Evolutionary conservation across 2,113 vertebrate species (phyloP).

Genomic region (Rafetus swinhoei): DNA sequence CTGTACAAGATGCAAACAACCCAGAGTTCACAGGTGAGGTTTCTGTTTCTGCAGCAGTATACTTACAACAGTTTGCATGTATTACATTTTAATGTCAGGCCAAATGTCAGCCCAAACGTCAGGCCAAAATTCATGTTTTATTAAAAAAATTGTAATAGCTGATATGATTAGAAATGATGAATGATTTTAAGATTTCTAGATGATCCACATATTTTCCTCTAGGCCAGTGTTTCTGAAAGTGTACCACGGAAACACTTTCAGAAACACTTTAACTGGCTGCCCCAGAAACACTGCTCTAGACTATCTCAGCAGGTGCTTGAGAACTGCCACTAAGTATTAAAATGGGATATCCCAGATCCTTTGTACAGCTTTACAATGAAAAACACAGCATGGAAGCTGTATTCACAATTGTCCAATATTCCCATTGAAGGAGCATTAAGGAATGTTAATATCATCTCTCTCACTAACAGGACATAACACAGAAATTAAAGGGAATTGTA

Average conservation of each 20-base stretch:
- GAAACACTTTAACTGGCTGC: too few relatives aligned
- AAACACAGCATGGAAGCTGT: rapidly evolving
- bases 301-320: constrained; percentile 18
- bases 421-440: constrained; percentile 8
- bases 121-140: not conserved
- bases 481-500: constrained; percentile 46
- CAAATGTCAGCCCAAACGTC: not conserved
- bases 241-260: too few relatives aligned
- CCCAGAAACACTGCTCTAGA: not conserved
- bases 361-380: constrained; percentile 17
- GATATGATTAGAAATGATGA: not conserved
- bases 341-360: constrained; percentile 13
- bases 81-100: not conserved
- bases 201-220: not conserved
- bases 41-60: not conserved
- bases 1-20: not conserved
- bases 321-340: constrained; percentile 5
- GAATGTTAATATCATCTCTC: not conserved
- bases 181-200: not conserved
- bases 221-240: not conserved
- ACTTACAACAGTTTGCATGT: not conserved
- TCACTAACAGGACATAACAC: constrained; percentile 13
- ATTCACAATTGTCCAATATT: constrained; percentile 14
- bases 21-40: not conserved
- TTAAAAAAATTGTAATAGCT: constrained; percentile 8